These are phyloP conservation scores for Cephus spinipes DNA, from an alignment of 2,888 invertebrate genomes.

Conservation along the genomic window DNA sequence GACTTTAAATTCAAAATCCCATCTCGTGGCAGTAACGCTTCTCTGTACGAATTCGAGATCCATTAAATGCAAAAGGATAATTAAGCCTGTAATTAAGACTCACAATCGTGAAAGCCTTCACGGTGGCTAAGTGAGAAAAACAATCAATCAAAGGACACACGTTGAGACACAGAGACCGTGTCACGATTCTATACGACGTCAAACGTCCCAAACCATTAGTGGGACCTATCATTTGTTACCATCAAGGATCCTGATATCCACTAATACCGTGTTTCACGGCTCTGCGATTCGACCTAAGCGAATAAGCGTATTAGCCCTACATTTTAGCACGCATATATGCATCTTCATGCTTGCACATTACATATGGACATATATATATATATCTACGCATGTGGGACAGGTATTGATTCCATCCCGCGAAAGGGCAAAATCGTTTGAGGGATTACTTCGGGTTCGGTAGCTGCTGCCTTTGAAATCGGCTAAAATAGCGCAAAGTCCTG, in stretches of 20 bases:
- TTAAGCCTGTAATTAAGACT: conserved; percentile 54
- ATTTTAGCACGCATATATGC: conserved; percentile 28
- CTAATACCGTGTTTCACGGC: conserved; percentile 62
- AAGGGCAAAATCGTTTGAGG: background rate
- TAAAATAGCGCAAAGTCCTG: background rate
- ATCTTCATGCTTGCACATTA: background rate
- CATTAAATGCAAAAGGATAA: conserved; percentile 41
- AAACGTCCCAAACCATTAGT: conserved; percentile 34
- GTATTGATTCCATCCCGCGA: background rate
- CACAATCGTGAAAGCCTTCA: conserved; percentile 34
- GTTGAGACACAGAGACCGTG: conserved; percentile 25
- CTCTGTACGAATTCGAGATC: conserved; percentile 23
- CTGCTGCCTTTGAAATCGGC: background rate
- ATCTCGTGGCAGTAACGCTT: conserved; percentile 8
- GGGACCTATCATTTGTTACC: conserved; percentile 62
- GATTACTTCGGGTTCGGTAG: background rate
- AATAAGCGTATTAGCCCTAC: conserved; percentile 57
- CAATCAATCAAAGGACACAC: conserved; percentile 61
- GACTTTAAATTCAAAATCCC: conserved; percentile 43
- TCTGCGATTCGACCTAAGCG: conserved; percentile 46
- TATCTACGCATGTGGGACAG: background rate
- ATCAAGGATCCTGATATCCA: conserved; percentile 48
- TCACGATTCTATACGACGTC: conserved; percentile 26
- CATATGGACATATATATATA: background rate
- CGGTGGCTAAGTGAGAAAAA: conserved; percentile 60